Percentiles rank a stretch among this genome's conserved stretches.
phyloP scores from a whole-genome alignment of 2,888 invertebrate genomes.

The Crematogaster levior region DNA sequence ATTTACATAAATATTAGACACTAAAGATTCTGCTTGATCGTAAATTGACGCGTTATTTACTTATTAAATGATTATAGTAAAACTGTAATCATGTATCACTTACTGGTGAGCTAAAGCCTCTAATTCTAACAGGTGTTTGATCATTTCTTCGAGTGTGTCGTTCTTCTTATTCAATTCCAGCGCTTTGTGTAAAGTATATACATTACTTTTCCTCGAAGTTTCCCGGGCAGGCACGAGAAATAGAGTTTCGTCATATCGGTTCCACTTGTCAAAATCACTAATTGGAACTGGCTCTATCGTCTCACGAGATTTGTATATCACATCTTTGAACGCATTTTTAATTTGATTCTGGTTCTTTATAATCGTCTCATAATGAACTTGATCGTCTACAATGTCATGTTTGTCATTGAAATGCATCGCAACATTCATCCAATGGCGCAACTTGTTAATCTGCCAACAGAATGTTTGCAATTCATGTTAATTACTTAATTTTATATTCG shows the following conservation, averaged over 20 bases:
- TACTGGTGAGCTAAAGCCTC: slow-evolving; percentile 85
- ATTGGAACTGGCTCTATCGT: slow-evolving; percentile 82
- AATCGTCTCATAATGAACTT: slow-evolving; percentile 75
- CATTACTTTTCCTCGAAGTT: slow-evolving; percentile 69
- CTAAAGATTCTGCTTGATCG: no score
- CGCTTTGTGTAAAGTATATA: slow-evolving; percentile 86
- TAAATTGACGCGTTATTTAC: no score
- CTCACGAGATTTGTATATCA: slow-evolving; percentile 85
- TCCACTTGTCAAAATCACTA: slow-evolving; percentile 81
- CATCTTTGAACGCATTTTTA: slow-evolving; percentile 84
- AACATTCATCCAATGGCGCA: slow-evolving; percentile 91
- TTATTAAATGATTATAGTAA: not conserved
- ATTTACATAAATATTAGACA: no score
- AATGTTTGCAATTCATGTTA: slow-evolving; percentile 2
- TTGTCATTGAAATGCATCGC: slow-evolving; percentile 87
- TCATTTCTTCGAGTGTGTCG: slow-evolving; percentile 81
- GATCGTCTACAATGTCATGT: slow-evolving; percentile 78
- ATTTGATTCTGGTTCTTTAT: slow-evolving; percentile 86
- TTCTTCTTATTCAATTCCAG: slow-evolving; percentile 85
- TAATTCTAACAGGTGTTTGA: slow-evolving; percentile 86
- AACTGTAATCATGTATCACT: slow-evolving; percentile 71
- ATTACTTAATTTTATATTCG: not conserved
- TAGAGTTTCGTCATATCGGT: slow-evolving; percentile 79
- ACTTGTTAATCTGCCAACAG: slow-evolving; percentile 89
- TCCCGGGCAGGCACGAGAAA: slow-evolving; percentile 83